These are phyloP conservation scores for Psittacula derbiana DNA, from an alignment of 2,797 vertebrate species.

Conservation along the genomic window DNA sequence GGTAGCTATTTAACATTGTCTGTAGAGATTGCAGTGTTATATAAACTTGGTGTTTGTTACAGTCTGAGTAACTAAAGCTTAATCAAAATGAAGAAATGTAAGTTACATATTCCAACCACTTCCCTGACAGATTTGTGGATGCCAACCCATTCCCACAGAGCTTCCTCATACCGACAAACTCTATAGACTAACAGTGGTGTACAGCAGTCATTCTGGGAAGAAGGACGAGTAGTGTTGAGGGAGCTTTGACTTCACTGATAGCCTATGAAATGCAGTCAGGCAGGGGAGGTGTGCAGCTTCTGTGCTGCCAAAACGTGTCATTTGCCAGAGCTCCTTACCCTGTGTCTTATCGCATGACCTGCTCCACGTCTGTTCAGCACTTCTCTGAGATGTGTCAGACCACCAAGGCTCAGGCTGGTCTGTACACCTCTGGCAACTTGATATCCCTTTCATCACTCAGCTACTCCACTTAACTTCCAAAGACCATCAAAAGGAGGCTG, in stretches of 20 bases:
- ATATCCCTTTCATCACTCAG: background rate
- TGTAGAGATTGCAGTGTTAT: background rate
- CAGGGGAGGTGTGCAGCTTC: background rate
- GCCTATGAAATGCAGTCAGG: background rate
- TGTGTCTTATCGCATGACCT: fast-evolving
- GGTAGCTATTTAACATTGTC: background rate
- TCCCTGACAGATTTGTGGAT: background rate
- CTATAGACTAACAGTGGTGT: fast-evolving
- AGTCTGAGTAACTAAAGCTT: background rate
- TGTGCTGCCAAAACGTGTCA: background rate
- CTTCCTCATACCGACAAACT: background rate
- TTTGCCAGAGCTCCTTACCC: background rate
- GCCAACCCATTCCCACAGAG: background rate
- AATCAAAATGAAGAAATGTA: background rate
- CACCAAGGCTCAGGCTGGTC: background rate
- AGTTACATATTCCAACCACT: background rate
- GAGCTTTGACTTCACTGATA: background rate
- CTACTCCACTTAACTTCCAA: background rate
- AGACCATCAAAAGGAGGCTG: background rate
- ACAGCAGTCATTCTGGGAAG: background rate
- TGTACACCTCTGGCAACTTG: background rate
- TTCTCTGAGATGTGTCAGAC: background rate
- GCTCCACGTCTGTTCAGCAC: background rate
- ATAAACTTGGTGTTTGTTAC: background rate
- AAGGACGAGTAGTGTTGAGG: fast-evolving